phyloP scores from a whole-genome alignment of 2,797 vertebrate species.

The Stomatorhinus walkeri region DNA sequence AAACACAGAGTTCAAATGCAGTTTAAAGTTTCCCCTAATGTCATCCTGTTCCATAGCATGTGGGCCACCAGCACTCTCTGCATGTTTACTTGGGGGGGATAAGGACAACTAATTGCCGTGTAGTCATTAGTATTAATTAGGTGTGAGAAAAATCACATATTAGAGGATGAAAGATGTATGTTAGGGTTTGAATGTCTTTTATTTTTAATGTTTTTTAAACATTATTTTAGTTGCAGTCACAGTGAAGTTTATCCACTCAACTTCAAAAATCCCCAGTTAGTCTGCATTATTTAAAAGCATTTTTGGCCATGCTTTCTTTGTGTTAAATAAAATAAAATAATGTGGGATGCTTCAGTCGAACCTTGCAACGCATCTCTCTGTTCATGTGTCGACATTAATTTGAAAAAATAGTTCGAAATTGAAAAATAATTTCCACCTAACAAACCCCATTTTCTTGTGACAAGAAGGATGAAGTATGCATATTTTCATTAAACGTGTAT shows the following conservation, averaged over 20 bases:
- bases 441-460: not conserved
- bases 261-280: not conserved
- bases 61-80: not conserved
- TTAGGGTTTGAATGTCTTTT: not conserved
- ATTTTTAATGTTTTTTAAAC: not conserved
- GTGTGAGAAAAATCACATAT: constrained; percentile 4
- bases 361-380: not conserved
- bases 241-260: not conserved
- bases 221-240: not conserved
- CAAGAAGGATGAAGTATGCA: not conserved
- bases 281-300: not conserved
- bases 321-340: not conserved
- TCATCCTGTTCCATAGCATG: not conserved
- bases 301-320: not conserved
- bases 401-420: not conserved
- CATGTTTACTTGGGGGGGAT: not conserved
- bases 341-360: not conserved
- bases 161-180: not conserved
- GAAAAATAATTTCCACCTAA: not conserved
- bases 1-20: constrained; percentile 37
- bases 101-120: constrained; percentile 3
- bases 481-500: not conserved
- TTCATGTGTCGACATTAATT: not conserved
- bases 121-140: constrained; percentile 13
- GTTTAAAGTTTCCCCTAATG: not conserved